Base-by-base conservation (phyloP, 37 sponge, comb jelly and placozoan genomes). In the Bolinopsis microptera region DNA sequence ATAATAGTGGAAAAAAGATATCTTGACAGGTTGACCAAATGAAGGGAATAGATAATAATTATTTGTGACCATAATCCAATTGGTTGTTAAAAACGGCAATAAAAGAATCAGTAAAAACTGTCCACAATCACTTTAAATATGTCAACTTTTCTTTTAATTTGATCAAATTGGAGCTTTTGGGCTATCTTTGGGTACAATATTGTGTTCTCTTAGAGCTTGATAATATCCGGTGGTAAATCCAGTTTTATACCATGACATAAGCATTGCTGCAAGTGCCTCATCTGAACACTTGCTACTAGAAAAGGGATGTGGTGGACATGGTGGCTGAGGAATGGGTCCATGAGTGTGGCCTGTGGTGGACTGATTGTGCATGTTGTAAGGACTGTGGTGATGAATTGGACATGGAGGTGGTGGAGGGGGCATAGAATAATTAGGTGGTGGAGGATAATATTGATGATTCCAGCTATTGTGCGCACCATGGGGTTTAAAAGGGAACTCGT, bases 241-340 rank as follows among this genome's bases (percentile, higher is more conserved):
- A 38, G 90, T 86, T 39, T 86, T 86, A 41, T 86, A 86, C 90
- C 90, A 86, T 23, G 61, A 41, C 90, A 86, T 86, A 26, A 86
- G 61, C 90, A 86, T 86, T 13, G 90, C 32, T 86, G 90, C 90
- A 13, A 86, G 90, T 1, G 90, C n/a, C 28, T 86, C 90, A 86
- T 86, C 90, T 36, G 48, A 36, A 27, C 90, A 86, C 30, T 86
- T 38, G 26, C 30, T 86, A 34, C 24, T 86, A 3, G 61, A 24
- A 38, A 86, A 86, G 32, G 90, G 90, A 27, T 86, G 90, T 33
- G 90, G 90, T 0, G 90, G 90, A 25, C 90, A 86, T 22, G 90
- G 48, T 40, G 90, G 90, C 30, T 39, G 90, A 41, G 90, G 90
- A 18, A 86, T 86, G 0, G 90, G 90, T 13, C 90, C 90, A 26